Percentiles rank a stretch among this genome's conserved stretches.
Conservation (phyloP, 1,140 invertebrate genomes). For the Cataglyphis hispanica region DNA sequence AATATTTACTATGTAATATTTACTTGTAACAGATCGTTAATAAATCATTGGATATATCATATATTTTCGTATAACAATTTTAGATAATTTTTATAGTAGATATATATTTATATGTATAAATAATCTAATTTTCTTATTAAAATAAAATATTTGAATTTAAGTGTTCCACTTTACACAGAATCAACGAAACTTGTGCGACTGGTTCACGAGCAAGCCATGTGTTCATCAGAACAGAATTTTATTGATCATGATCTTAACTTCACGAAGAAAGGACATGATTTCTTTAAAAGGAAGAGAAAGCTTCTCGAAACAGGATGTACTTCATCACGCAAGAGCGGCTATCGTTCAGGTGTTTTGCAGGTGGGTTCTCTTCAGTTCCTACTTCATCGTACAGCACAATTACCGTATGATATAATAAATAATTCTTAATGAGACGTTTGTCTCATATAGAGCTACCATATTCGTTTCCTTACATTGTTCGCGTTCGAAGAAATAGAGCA, state of each 20-base stretch:
- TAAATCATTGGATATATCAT: background rate
- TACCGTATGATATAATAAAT: constrained; percentile 41
- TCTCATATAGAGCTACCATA: background rate
- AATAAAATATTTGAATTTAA: background rate
- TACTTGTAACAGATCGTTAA: background rate
- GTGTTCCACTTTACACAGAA: background rate
- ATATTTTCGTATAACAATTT: background rate
- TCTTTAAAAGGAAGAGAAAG: constrained; percentile 26
- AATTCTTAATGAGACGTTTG: constrained; percentile 42
- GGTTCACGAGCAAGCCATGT: background rate
- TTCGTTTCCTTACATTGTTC: constrained; percentile 27
- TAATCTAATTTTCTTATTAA: background rate
- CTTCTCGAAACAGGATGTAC: constrained; percentile 53
- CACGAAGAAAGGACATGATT: constrained; percentile 32
- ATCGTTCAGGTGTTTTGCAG: constrained; percentile 22
- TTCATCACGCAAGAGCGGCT: constrained; percentile 40
- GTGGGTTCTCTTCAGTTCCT: constrained; percentile 18
- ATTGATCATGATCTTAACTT: constrained; percentile 46
- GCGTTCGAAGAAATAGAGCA: constrained; percentile 3
- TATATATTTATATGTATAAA: background rate
- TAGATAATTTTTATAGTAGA: background rate
- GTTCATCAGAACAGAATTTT: constrained; percentile 24
- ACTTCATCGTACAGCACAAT: constrained; percentile 2
- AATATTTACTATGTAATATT: background rate
- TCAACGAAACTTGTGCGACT: background rate